Evolutionary conservation across 2,888 invertebrate genomes (phyloP).

Genomic region (Erynnis tages): DNA sequence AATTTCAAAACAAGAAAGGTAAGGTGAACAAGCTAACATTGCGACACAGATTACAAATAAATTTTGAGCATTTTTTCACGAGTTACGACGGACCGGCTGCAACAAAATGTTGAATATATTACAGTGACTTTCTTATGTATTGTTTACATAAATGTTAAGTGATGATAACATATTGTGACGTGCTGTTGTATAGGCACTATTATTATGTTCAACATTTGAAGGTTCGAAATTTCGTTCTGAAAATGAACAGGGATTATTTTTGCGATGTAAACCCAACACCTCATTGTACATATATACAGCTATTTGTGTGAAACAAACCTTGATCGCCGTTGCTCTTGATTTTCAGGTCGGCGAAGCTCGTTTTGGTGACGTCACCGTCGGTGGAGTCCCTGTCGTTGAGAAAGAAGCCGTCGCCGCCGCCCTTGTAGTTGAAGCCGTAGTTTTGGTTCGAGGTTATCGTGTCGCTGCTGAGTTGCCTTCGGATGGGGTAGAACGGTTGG

Average conservation of each 20-base stretch:
- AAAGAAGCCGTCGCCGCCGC: slow-evolving; percentile 73
- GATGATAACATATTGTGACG: neutral
- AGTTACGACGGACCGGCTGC: neutral
- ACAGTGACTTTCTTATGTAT: neutral
- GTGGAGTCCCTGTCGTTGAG: slow-evolving; percentile 79
- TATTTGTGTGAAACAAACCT: slow-evolving; percentile 51
- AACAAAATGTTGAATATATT: neutral
- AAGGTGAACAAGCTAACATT: slow-evolving; percentile 10
- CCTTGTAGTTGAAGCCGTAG: slow-evolving; percentile 52
- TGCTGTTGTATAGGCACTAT: neutral
- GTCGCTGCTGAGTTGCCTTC: slow-evolving; percentile 83
- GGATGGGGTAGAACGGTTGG: slow-evolving; percentile 53
- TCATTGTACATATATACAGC: too few relatives aligned
- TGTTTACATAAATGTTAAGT: too few relatives aligned
- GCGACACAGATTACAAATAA: neutral
- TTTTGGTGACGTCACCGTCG: slow-evolving; percentile 80
- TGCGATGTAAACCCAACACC: too few relatives aligned
- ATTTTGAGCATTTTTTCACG: neutral
- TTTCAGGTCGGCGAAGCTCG: slow-evolving; percentile 88
- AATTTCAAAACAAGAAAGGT: neutral
- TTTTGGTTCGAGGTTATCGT: slow-evolving; percentile 67
- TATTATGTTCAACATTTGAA: neutral
- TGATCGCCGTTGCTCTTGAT: slow-evolving; percentile 76
- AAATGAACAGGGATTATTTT: neutral
- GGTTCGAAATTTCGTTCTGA: neutral